Conservation (phyloP, 1,140 invertebrate species). For the Heterodera carotae region DNA sequence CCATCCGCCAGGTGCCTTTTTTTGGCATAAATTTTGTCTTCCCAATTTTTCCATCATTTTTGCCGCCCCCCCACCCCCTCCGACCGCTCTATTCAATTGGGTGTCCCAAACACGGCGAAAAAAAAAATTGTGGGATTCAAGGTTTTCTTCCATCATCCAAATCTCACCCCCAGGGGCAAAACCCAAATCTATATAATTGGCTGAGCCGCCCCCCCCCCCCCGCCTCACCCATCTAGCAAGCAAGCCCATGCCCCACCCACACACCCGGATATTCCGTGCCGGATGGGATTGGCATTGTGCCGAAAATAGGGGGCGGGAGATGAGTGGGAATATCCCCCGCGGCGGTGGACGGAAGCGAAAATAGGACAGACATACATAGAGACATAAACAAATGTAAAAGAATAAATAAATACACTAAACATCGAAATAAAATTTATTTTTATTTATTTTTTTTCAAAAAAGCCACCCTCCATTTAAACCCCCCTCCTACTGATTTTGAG, state of each 20-base stretch:
- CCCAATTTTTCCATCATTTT: not conserved
- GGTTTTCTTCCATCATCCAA: not conserved
- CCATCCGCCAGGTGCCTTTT: not conserved
- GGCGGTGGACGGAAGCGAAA: too few species aligned
- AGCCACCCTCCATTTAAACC: too few species aligned
- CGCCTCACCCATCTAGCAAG: too few species aligned
- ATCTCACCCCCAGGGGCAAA: not conserved
- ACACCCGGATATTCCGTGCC: not conserved
- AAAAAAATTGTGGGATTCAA: not conserved
- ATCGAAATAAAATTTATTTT: not conserved
- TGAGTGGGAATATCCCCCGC: too few species aligned
- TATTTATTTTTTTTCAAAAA: too few species aligned
- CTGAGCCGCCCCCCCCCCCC: not conserved
- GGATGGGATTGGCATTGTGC: not conserved
- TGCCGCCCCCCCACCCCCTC: too few species aligned
- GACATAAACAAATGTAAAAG: not conserved
- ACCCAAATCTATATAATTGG: slow-evolving; percentile 1
- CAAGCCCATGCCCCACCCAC: too few species aligned
- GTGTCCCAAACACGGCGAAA: too few species aligned
- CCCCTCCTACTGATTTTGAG: too few species aligned
- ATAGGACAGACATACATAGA: too few species aligned
- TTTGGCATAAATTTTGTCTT: not conserved
- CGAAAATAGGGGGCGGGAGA: not conserved
- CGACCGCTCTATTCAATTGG: not conserved
- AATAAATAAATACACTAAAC: too few species aligned